Percentiles rank a stretch among this genome's conserved stretches.
Evolutionary conservation across 2,888 invertebrate genomes (phyloP).

Genomic region (Xanthorhoe spadicearia): DNA sequence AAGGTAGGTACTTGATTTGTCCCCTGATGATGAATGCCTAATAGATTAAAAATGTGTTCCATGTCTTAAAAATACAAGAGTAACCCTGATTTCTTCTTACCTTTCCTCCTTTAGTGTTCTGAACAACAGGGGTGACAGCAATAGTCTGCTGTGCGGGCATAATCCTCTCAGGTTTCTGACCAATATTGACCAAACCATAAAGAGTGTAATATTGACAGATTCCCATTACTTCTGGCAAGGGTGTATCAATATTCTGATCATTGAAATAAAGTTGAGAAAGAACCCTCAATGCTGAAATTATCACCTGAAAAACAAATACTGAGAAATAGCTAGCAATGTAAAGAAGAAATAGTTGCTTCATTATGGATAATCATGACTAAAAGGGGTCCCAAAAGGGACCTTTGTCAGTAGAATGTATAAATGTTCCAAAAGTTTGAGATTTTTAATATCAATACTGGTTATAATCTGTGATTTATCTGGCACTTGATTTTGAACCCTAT

Average conservation of each 20-base stretch:
- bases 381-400: too few relatives aligned
- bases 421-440: too few relatives aligned
- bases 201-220: conserved; percentile 84
- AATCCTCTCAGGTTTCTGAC: conserved; percentile 78
- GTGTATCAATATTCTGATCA: conserved; percentile 59
- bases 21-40: too few relatives aligned
- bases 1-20: too few relatives aligned
- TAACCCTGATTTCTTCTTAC: conserved; percentile 53
- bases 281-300: conserved; percentile 76
- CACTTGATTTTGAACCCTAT: too few relatives aligned
- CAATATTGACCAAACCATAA: conserved; percentile 74
- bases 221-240: conserved; percentile 84
- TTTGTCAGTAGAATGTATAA: too few relatives aligned
- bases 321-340: too few relatives aligned
- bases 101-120: conserved; percentile 85
- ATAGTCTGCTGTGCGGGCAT: conserved; percentile 86
- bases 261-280: conserved; percentile 73
- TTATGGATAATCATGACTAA: too few relatives aligned
- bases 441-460: too few relatives aligned
- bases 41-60: too few relatives aligned
- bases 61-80: too few relatives aligned
- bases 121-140: conserved; percentile 76
- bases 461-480: neutral
- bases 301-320: conserved; percentile 65
- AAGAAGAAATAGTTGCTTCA: too few relatives aligned